Conservation (phyloP, 92 coral and sea anemone species). For the Scolanthus callimorphus region DNA sequence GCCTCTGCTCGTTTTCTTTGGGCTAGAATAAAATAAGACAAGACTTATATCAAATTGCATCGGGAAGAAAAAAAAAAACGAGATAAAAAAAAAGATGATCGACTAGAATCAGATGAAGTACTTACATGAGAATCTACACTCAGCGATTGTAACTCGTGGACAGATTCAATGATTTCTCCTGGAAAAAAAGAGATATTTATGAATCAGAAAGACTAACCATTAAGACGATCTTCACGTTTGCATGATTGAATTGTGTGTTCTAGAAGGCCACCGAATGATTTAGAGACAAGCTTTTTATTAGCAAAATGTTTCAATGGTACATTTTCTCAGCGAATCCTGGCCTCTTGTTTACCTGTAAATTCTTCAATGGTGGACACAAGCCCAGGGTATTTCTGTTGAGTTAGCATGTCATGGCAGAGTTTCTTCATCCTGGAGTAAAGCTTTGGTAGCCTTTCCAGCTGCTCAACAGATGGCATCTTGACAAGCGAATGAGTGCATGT, state of each 20-base stretch:
- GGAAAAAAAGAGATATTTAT: background rate
- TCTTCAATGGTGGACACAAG: slow-evolving; percentile 56
- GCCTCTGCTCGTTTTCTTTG: slow-evolving; percentile 69
- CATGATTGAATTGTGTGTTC: no score
- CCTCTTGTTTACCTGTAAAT: slow-evolving; percentile 87
- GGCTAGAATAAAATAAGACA: slow-evolving; percentile 43
- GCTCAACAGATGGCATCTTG: slow-evolving; percentile 7
- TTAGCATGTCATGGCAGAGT: slow-evolving; percentile 45
- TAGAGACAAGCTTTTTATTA: no score
- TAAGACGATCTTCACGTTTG: no score
- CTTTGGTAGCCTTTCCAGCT: slow-evolving; percentile 44
- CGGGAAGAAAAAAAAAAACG: no score
- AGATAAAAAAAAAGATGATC: background rate
- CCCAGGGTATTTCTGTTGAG: slow-evolving; percentile 28
- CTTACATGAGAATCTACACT: slow-evolving; percentile 81
- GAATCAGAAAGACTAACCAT: no score
- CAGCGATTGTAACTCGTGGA: slow-evolving; percentile 73
- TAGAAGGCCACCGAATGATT: no score
- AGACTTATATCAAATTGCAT: background rate
- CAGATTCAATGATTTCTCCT: slow-evolving; percentile 72
- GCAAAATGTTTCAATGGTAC: no score
- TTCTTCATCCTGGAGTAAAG: slow-evolving; percentile 69
- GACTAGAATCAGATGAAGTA: no score
- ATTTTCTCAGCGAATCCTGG: no score
- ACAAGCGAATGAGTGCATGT: slow-evolving; percentile 9